These are phyloP conservation scores for Xenopus petersii DNA, from an alignment of 2,797 vertebrate genomes.

Conservation along the genomic window DNA sequence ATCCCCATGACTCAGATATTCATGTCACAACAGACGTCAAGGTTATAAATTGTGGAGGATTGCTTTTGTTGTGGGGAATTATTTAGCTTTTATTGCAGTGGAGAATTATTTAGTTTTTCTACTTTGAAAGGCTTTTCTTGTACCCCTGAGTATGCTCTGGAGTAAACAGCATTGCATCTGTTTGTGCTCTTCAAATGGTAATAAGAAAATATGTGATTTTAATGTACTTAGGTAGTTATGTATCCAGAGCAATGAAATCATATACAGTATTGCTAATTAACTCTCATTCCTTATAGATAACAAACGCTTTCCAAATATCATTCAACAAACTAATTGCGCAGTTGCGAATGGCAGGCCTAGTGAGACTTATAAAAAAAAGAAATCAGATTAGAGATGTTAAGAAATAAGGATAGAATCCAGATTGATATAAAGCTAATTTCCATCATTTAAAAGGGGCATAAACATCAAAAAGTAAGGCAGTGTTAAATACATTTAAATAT, in stretches of 20 bases:
- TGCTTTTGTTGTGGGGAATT: conserved; percentile 41
- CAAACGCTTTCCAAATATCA: conserved; percentile 15
- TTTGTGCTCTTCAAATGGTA: conserved; percentile 14
- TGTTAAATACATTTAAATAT: no score
- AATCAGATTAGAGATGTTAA: no score
- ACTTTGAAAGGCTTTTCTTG: conserved; percentile 30
- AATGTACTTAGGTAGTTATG: conserved; percentile 14
- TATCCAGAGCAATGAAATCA: neutral
- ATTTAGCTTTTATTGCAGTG: conserved; percentile 42
- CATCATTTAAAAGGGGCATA: no score
- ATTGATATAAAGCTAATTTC: no score
- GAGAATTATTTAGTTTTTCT: conserved; percentile 33
- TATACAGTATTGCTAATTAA: conserved; percentile 4
- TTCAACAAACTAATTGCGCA: conserved; percentile 9
- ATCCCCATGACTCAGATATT: conserved; percentile 45
- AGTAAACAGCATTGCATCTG: conserved; percentile 11
- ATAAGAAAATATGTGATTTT: conserved; percentile 21
- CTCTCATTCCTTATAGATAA: neutral
- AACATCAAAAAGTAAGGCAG: no score
- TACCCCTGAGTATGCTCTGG: conserved; percentile 33
- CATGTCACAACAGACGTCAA: conserved; percentile 38
- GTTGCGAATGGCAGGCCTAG: conserved; percentile 11
- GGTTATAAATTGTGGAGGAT: conserved; percentile 42
- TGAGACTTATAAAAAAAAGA: neutral
- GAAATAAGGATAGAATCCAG: no score